phyloP scores from a whole-genome alignment of 2,797 vertebrate genomes.

The Thamnophis elegans region DNA sequence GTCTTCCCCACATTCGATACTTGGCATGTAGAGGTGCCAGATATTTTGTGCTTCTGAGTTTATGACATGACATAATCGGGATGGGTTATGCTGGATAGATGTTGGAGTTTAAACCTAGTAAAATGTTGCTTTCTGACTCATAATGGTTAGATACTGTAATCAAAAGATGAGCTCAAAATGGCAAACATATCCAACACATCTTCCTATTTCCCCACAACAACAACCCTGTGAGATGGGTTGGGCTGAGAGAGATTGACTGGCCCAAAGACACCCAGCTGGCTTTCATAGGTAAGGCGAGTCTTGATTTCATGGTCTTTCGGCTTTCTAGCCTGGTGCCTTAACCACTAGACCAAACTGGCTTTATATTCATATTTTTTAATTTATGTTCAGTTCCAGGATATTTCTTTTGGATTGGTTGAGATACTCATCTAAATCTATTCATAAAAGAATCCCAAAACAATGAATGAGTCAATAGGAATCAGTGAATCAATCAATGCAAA shows the following conservation, averaged over 20 bases:
- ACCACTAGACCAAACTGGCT: neutral
- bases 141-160: too few species aligned
- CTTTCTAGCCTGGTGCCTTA: neutral
- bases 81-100: neutral
- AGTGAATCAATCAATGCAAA: neutral
- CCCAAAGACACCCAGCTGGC: neutral
- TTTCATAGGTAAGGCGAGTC: neutral
- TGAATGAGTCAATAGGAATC: neutral
- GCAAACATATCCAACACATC: neutral
- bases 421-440: neutral
- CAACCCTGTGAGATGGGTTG: neutral
- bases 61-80: neutral
- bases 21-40: neutral
- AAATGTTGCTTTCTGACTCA: neutral
- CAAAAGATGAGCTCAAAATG: neutral
- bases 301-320: neutral
- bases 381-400: neutral
- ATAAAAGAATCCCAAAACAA: neutral
- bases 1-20: neutral
- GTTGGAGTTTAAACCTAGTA: neutral
- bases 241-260: neutral
- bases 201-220: neutral
- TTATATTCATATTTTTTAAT: neutral
- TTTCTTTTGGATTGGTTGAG: neutral
- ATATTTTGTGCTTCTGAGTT: neutral